phyloP scores from a whole-genome alignment of 2,797 vertebrate species.

The Pangasius mekongensis region DNA sequence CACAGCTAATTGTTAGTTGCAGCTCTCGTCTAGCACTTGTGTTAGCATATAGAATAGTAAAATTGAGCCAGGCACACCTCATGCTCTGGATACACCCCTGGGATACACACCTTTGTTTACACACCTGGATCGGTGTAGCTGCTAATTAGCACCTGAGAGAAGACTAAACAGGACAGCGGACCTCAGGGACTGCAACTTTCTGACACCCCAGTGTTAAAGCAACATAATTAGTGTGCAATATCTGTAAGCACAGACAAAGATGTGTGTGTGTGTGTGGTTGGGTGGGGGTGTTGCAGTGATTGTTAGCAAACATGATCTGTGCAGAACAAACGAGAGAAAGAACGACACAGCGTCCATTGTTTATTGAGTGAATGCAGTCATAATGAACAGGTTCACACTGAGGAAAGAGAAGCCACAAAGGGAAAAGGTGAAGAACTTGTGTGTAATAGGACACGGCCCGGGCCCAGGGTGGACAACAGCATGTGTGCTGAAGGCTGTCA shows the following conservation, averaged over 20 bases:
- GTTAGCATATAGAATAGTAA: neutral
- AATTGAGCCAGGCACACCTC: neutral
- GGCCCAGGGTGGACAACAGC: neutral
- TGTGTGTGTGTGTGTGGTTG: neutral
- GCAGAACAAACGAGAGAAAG: neutral
- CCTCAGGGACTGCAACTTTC: conserved; percentile 4
- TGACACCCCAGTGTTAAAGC: neutral
- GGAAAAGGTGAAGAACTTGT: neutral
- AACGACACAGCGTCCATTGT: neutral
- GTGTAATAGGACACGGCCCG: conserved; percentile 21
- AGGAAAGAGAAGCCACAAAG: neutral
- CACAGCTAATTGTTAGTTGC: neutral
- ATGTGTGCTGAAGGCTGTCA: conserved; percentile 14
- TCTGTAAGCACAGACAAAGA: neutral
- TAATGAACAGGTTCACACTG: neutral
- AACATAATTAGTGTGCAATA: conserved; percentile 10
- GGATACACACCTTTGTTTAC: neutral
- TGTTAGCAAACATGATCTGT: neutral
- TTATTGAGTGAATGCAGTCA: neutral
- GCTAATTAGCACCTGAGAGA: conserved; percentile 24
- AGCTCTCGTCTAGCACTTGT: neutral
- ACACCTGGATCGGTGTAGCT: neutral
- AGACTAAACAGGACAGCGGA: neutral
- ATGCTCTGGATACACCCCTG: neutral
- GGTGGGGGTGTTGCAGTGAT: neutral